Percentiles rank a stretch among this genome's conserved stretches.
phyloP scores from a whole-genome alignment of 2,888 invertebrate genomes.

The Cantharis nigra region DNA sequence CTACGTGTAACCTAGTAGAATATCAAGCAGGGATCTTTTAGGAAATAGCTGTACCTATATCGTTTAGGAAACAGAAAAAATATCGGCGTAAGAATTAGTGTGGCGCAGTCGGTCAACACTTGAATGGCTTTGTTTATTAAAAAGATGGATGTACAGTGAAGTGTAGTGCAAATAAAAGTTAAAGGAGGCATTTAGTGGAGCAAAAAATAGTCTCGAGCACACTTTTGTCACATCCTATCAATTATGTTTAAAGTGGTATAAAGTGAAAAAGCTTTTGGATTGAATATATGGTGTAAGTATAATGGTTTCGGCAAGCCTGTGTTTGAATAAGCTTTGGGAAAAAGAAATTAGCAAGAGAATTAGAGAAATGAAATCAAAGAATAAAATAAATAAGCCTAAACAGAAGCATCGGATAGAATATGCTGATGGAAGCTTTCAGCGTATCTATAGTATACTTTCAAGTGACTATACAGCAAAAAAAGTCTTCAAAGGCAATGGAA shows the following conservation, averaged over 20 bases:
- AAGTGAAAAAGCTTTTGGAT: neutral
- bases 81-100: neutral
- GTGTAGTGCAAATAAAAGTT: neutral
- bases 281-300: neutral
- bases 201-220: neutral
- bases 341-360: neutral
- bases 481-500: slow-evolving; percentile 21
- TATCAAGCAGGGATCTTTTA: neutral
- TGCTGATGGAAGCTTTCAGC: slow-evolving; percentile 21
- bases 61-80: neutral
- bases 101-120: neutral
- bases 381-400: slow-evolving; percentile 1
- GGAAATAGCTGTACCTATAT: neutral
- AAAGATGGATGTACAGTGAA: neutral
- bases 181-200: neutral
- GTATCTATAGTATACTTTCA: slow-evolving; percentile 14
- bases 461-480: slow-evolving; percentile 18
- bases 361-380: neutral
- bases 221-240: neutral
- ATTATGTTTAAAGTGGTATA: neutral
- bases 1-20: neutral
- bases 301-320: neutral
- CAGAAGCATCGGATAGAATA: neutral
- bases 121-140: neutral
- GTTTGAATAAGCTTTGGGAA: neutral